Evolutionary conservation across 2,113 vertebrate genomes (phyloP), one percentile per base, ranked within the genome.

Genomic region (Ptilorrhoa leucosticta): DNA sequence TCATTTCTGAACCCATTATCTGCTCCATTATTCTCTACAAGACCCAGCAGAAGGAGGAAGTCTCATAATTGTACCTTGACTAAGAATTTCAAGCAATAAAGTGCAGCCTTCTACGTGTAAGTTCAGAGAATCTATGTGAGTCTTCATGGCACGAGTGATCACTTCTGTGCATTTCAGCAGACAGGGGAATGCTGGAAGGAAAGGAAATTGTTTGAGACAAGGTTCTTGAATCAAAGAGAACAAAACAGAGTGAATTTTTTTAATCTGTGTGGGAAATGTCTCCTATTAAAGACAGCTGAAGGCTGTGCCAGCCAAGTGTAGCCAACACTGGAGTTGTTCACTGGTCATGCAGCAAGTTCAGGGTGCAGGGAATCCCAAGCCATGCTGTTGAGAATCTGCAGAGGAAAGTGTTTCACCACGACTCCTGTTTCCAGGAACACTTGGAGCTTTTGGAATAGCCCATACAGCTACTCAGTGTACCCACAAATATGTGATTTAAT

Each of bases 31-130:
- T 48, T 35, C 45, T 68, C 44, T 16, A 37, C 30, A 64, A 16
- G 37, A 66, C 27, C n/a, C 70, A 87, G 65, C 8, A 4, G 39
- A 42, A 57, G 15, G 14, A 57, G 19, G 15, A 83, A 86, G 11
- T 26, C 44, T 83, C 7, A 1, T 24, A 64, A 83, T 15, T 53
- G 24, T 90, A 97, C 96, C 96, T 96, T 88, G 83, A 71, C 89
- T 93, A n/a, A 98, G 39, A 77, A 97, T 40, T 33, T 87, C 83
- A 40, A 98, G 95, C 81, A 98, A 86, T 69, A 98, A 95, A 35
- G 68, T 86, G 69, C 94, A 97, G 44, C 95, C 97, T 1, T 79
- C 86, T 35, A 95, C 69, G 90, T 98, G 98, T 13, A 98, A 9
- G 20, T 96, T 82, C 0, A 90, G 73, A 79, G 94, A 70, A 72